Evolutionary conservation across 2,113 vertebrate species (phyloP), one percentile per base, ranked within the genome.

Genomic region (Pteruthius melanotis): DNA sequence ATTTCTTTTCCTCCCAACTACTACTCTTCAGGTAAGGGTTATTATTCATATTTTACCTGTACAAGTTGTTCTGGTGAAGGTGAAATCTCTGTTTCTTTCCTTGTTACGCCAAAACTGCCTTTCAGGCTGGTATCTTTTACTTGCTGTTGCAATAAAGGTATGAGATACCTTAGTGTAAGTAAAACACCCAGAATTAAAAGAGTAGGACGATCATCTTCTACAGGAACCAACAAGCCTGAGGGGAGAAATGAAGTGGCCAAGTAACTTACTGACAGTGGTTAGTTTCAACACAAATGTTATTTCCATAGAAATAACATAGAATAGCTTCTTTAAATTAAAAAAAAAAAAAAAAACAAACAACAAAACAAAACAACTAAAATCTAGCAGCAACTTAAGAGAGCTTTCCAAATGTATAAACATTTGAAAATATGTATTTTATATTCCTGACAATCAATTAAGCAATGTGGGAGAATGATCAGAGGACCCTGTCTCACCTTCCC

Each of bases 51-150:
- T 83, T 93, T 74, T 95, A 99, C 99, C 99, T 99, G 99, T 42
- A 98, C 94, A 57, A 99, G 98, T 83, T 99, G 99, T 65, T 99
- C 99, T 11, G 98, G 97, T 39, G 99, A 98, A 45, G 99, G 99
- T 33, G 98, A 99, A 57, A 99, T 97, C 66, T 99, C 99, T 7
- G 98, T 98, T 96, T 99, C 99, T 85, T 99, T 99, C 84, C 98
- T 98, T 35, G 98, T 99, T 83, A 99, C 98, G 7, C 99, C 99
- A 47, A 99, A 99, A 97, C 99, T 99, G 96, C 99, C 99, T 96
- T 99, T 99, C 87, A 99, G 97, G 95, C 99, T 99, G 52, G 98
- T 99, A 96, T 99, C 99, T 96, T 99, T 99, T 69, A 99, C 99
- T 92, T 99, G 99, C 94, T 99, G 99, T 97, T 99, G 99, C 76